Conservation (phyloP, 64 coral and sea anemone species). For the Orbicella faveolata region DNA sequence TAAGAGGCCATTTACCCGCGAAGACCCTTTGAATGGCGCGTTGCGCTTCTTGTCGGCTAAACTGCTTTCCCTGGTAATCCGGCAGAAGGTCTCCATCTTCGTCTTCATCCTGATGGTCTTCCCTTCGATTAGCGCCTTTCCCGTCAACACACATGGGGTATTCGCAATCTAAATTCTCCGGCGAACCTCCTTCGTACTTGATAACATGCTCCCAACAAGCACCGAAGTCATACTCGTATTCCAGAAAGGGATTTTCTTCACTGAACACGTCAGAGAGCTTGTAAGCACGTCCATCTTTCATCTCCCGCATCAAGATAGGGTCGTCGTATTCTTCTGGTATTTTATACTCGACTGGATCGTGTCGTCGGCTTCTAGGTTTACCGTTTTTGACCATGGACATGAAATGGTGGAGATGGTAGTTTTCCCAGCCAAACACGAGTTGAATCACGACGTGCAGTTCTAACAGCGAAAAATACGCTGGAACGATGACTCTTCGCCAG, state of each 20-base stretch:
- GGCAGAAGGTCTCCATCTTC: neutral
- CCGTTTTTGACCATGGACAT: neutral
- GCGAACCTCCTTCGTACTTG: neutral
- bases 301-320: too few species aligned
- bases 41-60: neutral
- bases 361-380: neutral
- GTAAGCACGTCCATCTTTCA: slow-evolving; percentile 6
- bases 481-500: slow-evolving; percentile 10
- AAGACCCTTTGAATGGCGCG: neutral
- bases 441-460: slow-evolving; percentile 7
- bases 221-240: slow-evolving; percentile 42
- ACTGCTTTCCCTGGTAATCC: neutral
- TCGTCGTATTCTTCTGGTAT: neutral
- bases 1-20: neutral
- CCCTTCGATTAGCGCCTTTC: slow-evolving; percentile 13
- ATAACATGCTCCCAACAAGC: slow-evolving; percentile 1
- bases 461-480: slow-evolving; percentile 23
- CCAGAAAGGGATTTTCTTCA: slow-evolving; percentile 6
- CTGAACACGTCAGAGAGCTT: slow-evolving; percentile 14
- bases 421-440: slow-evolving; percentile 5
- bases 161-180: neutral
- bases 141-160: slow-evolving; percentile 14
- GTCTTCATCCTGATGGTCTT: slow-evolving; percentile 11
- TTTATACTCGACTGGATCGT: neutral
- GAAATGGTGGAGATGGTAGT: slow-evolving; percentile 10